These are phyloP conservation scores for Mystacornis crossleyi DNA, from an alignment of 2,113 vertebrate genomes.

Conservation along the genomic window DNA sequence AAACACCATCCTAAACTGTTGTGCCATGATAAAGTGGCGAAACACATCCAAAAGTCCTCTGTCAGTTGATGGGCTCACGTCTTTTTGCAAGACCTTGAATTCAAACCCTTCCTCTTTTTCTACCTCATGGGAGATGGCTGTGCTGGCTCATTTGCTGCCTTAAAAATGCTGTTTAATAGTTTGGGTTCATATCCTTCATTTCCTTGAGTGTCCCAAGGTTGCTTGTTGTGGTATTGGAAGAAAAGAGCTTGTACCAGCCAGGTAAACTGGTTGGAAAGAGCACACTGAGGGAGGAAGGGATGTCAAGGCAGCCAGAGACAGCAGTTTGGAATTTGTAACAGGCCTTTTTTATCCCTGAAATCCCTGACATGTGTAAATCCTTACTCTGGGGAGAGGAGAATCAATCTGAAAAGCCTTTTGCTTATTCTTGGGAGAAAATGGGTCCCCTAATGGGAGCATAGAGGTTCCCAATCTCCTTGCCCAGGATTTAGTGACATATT, in stretches of 20 bases:
- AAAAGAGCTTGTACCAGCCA: background rate
- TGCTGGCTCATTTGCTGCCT: background rate
- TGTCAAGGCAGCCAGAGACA: background rate
- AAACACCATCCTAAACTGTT: background rate
- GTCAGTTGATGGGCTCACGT: fast-evolving
- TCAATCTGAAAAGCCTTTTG: background rate
- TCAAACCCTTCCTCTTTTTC: background rate
- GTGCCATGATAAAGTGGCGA: background rate
- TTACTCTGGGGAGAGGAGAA: background rate
- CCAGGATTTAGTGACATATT: background rate
- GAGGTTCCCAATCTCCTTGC: background rate
- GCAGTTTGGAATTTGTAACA: background rate
- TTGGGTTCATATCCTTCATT: background rate
- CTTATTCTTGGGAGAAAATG: background rate
- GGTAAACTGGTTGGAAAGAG: background rate
- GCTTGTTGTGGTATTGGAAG: background rate
- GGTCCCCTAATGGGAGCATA: background rate
- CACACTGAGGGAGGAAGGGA: background rate
- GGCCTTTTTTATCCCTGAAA: background rate
- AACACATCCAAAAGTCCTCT: background rate
- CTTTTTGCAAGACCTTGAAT: background rate
- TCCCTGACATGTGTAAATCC: background rate
- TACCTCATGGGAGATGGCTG: fast-evolving
- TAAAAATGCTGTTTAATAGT: background rate
- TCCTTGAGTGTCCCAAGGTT: background rate